Conservation (phyloP, 2,113 vertebrate species). For the Aepyceros melampus region DNA sequence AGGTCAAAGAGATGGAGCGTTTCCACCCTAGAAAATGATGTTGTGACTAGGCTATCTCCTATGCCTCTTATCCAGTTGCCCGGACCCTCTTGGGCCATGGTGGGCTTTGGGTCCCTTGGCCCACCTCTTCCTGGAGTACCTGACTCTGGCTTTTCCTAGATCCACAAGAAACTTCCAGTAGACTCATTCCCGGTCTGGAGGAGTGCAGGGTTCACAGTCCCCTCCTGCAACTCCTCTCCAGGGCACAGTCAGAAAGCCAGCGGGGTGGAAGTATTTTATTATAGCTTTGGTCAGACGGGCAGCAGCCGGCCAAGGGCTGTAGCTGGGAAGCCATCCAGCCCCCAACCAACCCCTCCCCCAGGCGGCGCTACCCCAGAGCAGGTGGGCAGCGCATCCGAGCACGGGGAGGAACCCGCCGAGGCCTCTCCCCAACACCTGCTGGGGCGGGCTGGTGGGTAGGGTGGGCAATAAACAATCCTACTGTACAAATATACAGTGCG, state of each 20-base stretch:
- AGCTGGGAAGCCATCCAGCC: conserved; percentile 30
- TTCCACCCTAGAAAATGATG: neutral
- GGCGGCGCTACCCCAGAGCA: neutral
- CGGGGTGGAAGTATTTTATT: conserved; percentile 59
- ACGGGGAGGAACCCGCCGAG: neutral
- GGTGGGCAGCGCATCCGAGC: neutral
- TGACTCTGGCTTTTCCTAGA: neutral
- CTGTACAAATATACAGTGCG: conserved; percentile 54
- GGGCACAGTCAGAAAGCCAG: conserved; percentile 17
- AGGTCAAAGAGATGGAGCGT: neutral
- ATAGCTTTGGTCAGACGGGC: conserved; percentile 67
- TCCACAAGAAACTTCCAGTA: neutral
- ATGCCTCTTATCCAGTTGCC: neutral
- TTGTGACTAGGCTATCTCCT: neutral
- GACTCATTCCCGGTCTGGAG: neutral
- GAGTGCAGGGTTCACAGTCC: neutral
- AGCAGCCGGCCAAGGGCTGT: neutral
- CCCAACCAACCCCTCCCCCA: neutral
- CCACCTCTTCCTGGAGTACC: neutral
- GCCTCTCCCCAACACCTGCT: neutral
- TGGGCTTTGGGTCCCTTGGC: neutral
- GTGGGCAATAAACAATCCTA: conserved; percentile 49
- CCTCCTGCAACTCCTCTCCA: neutral
- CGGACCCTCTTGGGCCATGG: neutral
- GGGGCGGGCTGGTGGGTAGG: neutral